Conservation (phyloP, 1,140 invertebrate species). For the Sycophaga agraensis region DNA sequence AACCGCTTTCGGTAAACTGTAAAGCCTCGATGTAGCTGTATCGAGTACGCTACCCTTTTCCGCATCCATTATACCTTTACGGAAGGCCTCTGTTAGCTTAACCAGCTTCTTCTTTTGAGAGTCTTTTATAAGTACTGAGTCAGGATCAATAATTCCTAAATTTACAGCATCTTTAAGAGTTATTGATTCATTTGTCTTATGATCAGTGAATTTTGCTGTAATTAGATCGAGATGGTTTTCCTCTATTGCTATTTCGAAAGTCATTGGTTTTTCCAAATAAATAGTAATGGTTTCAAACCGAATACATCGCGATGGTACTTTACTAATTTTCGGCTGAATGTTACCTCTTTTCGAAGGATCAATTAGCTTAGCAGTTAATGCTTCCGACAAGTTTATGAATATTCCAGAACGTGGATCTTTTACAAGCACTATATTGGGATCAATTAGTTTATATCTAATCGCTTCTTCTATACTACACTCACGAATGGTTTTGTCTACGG, state of each 20-base stretch:
- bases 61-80: constrained; percentile 82
- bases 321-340: background rate
- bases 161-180: constrained; percentile 82
- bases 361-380: background rate
- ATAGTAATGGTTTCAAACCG: background rate
- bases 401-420: background rate
- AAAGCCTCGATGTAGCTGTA: constrained; percentile 77
- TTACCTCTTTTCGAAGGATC: background rate
- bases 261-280: background rate
- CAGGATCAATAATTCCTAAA: constrained; percentile 81
- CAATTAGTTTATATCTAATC: constrained; percentile 72
- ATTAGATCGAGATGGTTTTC: background rate
- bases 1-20: constrained; percentile 72
- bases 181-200: constrained; percentile 68
- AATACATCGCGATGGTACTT: background rate
- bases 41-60: constrained; percentile 84
- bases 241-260: background rate
- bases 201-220: constrained; percentile 67
- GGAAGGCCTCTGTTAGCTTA: constrained; percentile 82
- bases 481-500: constrained; percentile 55
- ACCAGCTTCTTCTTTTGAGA: constrained; percentile 77
- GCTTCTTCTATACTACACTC: constrained; percentile 80
- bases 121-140: constrained; percentile 87
- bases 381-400: background rate
- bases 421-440: constrained; percentile 74